Evolutionary conservation across 2,888 invertebrate species (phyloP).

Genomic region (Andrena trimmerana): DNA sequence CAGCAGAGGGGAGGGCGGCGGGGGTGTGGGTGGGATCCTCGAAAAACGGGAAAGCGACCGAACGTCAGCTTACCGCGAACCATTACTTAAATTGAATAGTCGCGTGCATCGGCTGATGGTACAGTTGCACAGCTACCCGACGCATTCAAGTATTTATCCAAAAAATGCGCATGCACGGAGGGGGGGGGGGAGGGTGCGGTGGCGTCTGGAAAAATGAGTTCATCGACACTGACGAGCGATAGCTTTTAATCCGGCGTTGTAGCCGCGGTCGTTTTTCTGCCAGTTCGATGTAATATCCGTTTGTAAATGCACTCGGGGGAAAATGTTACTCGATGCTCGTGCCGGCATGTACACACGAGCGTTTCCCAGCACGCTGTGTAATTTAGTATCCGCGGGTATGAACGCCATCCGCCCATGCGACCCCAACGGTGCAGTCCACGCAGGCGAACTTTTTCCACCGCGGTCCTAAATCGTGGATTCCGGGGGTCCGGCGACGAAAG

Average conservation of each 20-base stretch:
- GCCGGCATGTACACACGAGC: slow-evolving; percentile 40
- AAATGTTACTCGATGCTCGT: slow-evolving; percentile 68
- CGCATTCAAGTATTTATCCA: slow-evolving; percentile 41
- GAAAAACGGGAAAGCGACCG: neutral
- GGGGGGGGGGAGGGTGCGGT: neutral
- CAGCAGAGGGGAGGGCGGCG: neutral
- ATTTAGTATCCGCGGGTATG: slow-evolving; percentile 67
- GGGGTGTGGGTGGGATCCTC: neutral
- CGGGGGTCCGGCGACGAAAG: slow-evolving; percentile 22
- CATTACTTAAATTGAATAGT: slow-evolving; percentile 34
- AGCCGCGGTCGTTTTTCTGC: slow-evolving; percentile 68
- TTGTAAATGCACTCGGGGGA: slow-evolving; percentile 73
- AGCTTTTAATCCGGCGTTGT: slow-evolving; percentile 71
- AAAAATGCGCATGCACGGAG: neutral
- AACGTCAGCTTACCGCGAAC: neutral
- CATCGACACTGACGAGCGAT: slow-evolving; percentile 73
- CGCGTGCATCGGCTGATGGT: neutral
- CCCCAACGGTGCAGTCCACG: slow-evolving; percentile 52
- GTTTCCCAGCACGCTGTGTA: slow-evolving; percentile 59
- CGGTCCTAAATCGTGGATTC: slow-evolving; percentile 52
- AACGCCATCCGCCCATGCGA: slow-evolving; percentile 42
- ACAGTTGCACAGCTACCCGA: neutral
- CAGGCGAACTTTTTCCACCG: slow-evolving; percentile 56
- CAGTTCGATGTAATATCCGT: slow-evolving; percentile 73
- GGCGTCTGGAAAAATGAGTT: slow-evolving; percentile 63